Percentiles rank a stretch among this genome's conserved stretches.
These are phyloP conservation scores for Temnothorax longispinosus DNA, from an alignment of 1,140 invertebrate species.

Conservation along the genomic window DNA sequence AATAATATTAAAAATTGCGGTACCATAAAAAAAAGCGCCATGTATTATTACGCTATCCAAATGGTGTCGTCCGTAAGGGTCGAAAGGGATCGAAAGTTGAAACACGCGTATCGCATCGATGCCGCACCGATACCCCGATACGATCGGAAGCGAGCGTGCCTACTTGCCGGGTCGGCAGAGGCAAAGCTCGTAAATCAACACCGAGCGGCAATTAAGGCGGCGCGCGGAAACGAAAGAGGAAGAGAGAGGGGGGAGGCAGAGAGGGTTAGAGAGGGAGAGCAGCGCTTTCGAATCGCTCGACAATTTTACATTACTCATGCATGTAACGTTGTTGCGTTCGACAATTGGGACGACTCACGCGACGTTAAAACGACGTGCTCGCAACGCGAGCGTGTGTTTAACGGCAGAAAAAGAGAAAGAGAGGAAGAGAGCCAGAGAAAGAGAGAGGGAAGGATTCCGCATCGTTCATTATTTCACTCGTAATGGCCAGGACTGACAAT, in stretches of 20 bases:
- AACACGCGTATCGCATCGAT: neutral
- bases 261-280: neutral
- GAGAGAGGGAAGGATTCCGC: neutral
- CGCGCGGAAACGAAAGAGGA: neutral
- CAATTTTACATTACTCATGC: conserved; percentile 51
- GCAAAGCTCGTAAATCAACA: conserved; percentile 41
- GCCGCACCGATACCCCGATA: conserved; percentile 7
- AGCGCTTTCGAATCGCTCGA: conserved; percentile 36
- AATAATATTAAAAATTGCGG: neutral
- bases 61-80: neutral
- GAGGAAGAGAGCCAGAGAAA: neutral
- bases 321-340: conserved; percentile 48
- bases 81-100: neutral
- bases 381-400: neutral
- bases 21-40: neutral
- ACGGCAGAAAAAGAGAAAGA: neutral
- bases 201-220: conserved; percentile 33
- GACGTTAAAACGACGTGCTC: conserved; percentile 30
- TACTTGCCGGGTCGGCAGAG: conserved; percentile 2
- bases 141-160: neutral
- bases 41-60: neutral
- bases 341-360: conserved; percentile 41
- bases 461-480: conserved; percentile 25
- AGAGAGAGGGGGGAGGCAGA: neutral
- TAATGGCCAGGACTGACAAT: conserved; percentile 22